Evolutionary conservation across 2,888 invertebrate genomes (phyloP).

Genomic region (Crossocerus cetratus): DNA sequence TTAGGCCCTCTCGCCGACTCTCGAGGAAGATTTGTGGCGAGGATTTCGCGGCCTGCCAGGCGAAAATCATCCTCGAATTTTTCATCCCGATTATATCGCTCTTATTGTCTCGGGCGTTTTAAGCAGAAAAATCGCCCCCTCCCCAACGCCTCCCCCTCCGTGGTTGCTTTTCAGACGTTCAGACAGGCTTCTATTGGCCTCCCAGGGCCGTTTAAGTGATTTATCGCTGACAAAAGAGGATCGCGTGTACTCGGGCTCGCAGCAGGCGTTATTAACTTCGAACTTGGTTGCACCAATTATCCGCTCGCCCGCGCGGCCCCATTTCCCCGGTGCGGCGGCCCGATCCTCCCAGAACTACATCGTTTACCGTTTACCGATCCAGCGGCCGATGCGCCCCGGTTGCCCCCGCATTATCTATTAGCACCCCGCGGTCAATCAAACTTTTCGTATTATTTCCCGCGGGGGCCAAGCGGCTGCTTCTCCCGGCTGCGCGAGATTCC

Average conservation of each 20-base stretch:
- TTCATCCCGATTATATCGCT: slow-evolving; percentile 41
- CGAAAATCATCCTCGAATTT: slow-evolving; percentile 35
- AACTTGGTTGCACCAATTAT: slow-evolving; percentile 21
- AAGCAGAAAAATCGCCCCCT: slow-evolving; percentile 28
- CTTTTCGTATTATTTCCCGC: neutral
- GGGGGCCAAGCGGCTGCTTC: no score
- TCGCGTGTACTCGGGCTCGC: slow-evolving; percentile 23
- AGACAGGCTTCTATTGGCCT: no score
- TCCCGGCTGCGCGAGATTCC: no score
- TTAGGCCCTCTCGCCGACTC: neutral
- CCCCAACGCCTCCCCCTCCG: neutral
- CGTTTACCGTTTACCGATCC: slow-evolving; percentile 9
- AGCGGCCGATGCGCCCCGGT: neutral
- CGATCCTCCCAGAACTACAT: neutral
- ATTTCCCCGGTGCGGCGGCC: neutral
- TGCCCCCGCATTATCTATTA: neutral
- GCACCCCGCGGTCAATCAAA: neutral
- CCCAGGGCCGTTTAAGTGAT: slow-evolving; percentile 16
- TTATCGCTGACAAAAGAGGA: slow-evolving; percentile 23
- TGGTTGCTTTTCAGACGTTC: neutral
- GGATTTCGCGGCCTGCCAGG: slow-evolving; percentile 35
- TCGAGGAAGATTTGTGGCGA: slow-evolving; percentile 37
- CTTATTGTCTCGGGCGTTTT: slow-evolving; percentile 27
- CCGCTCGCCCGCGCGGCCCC: neutral
- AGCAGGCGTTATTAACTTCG: slow-evolving; percentile 21